Evolutionary conservation across 1,140 invertebrate species (phyloP), one percentile per base, ranked within the genome.

Genomic region (Cyphomyrmex costatus): DNA sequence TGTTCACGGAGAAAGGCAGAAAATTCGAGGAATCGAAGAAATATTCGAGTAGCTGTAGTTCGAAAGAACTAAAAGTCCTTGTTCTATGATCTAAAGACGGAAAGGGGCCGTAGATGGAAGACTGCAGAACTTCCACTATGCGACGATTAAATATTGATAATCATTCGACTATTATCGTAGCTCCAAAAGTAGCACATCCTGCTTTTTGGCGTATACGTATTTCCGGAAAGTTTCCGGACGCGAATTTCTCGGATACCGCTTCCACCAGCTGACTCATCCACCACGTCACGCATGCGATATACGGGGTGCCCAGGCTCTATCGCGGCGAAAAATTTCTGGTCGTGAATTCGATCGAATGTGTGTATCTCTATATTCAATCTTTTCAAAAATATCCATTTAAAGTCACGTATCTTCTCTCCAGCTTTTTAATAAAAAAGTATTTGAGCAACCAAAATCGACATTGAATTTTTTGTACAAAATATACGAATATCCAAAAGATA

Each of bases 201-300:
- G 79, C 68, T 51, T 79, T 79, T 85, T 68, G 73, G 58, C 24
- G 60, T 58, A 49, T 16, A 42, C 49, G 51, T 86, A 90, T 89
- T 90, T 88, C 71, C 80, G 42, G 60, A 90, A 89, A 86, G 79
- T 90, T 89, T 78, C 71, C 51, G 30, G 79, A 89, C 85, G 10
- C 36, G 85, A 90, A 88, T 89, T 90, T 86, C 77, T 70, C 86
- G 71, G 79, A 73, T 82, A 88, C 78, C 30, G 65, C 65, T 88
- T 86, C 78, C 79, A 80, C 61, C 6, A 58, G 90, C 89, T 91
- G 90, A 91, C 90, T 91, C 86, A 91, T 86, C 79, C 86, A 85
- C 84, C 83, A 88, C 90, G 85, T 91, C 90, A 91, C 80, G 88
- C 73, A 91, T 89, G 76, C 73, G 83, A 68, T 74, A 56, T 82